These are phyloP conservation scores for Struthio camelus DNA, from an alignment of 2,113 vertebrate species.

Conservation along the genomic window DNA sequence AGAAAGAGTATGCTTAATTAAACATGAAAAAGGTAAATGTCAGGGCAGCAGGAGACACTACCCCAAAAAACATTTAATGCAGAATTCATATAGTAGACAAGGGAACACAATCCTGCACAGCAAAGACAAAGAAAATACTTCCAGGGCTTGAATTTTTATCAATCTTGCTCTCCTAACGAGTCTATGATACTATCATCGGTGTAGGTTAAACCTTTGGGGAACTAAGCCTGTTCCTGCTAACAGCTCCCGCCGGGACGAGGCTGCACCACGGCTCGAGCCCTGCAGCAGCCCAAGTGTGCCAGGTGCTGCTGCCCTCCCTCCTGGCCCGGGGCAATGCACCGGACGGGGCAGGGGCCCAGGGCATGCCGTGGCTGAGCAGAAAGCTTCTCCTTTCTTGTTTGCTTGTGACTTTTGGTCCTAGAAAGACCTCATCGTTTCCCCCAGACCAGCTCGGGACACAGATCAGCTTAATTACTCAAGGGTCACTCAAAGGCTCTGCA, in stretches of 20 bases:
- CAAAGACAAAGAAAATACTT: not conserved
- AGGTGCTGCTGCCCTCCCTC: not conserved
- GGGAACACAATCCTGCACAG: not conserved
- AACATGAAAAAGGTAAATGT: not conserved
- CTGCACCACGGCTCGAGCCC: not conserved
- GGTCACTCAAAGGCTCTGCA: rapidly evolving
- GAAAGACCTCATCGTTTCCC: not conserved
- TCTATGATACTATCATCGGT: too few species aligned
- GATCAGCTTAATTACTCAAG: too few species aligned
- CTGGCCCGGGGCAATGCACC: not conserved
- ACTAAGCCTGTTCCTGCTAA: not conserved
- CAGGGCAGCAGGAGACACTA: not conserved
- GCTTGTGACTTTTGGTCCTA: not conserved
- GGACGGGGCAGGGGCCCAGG: not conserved
- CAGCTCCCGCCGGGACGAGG: not conserved
- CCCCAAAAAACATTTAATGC: not conserved
- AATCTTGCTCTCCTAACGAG: not conserved
- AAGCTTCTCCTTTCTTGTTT: not conserved
- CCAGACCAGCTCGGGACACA: not conserved
- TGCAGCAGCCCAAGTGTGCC: not conserved
- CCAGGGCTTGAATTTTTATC: not conserved
- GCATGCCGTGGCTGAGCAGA: rapidly evolving
- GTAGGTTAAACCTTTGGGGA: not conserved
- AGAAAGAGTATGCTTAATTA: not conserved
- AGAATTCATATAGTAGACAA: not conserved